Evolutionary conservation across 2,888 invertebrate genomes (phyloP).

Genomic region (Druceiella hillmani): DNA sequence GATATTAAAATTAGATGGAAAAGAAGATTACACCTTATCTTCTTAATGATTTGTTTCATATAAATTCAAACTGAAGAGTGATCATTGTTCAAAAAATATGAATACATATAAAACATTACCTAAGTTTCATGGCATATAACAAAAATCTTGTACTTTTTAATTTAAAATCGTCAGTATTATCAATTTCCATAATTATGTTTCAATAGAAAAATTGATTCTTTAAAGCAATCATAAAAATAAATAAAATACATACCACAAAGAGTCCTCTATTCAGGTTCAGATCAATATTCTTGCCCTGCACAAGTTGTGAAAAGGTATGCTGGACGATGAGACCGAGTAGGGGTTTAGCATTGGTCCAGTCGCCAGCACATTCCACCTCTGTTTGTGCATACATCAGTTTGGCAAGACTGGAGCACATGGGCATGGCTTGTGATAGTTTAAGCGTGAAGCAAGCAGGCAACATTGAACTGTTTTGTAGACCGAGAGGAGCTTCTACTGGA

Average conservation of each 20-base stretch:
- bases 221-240: neutral
- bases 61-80: too few relatives aligned
- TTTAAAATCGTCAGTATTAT: neutral
- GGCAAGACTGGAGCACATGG: slow-evolving; percentile 74
- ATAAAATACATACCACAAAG: slow-evolving; percentile 65
- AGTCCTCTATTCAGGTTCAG: slow-evolving; percentile 73
- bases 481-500: slow-evolving; percentile 76
- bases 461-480: slow-evolving; percentile 79
- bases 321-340: slow-evolving; percentile 75
- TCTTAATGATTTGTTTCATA: too few relatives aligned
- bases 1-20: too few relatives aligned
- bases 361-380: slow-evolving; percentile 45
- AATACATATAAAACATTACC: too few relatives aligned
- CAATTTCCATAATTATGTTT: neutral
- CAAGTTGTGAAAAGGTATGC: slow-evolving; percentile 64
- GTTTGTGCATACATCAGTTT: slow-evolving; percentile 47
- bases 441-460: slow-evolving; percentile 84
- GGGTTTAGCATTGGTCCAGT: slow-evolving; percentile 49
- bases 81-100: too few relatives aligned
- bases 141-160: too few relatives aligned
- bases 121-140: too few relatives aligned
- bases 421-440: slow-evolving; percentile 77
- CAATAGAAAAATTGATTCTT: neutral
- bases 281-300: slow-evolving; percentile 50
- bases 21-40: too few relatives aligned